These are phyloP conservation scores for Dasysyrphus albostriatus DNA, from an alignment of 2,888 invertebrate species.

Conservation along the genomic window DNA sequence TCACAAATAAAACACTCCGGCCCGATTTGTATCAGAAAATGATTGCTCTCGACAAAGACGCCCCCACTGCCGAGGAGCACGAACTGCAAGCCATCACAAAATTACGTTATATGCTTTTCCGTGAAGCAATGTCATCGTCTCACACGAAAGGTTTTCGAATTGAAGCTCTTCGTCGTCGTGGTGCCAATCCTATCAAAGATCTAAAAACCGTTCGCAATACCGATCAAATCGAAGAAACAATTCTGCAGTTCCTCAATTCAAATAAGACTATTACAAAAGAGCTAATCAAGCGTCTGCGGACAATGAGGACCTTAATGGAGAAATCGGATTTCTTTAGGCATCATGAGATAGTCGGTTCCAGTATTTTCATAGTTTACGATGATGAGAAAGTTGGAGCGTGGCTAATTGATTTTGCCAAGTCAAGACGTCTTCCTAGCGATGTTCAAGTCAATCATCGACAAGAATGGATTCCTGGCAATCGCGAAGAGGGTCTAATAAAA, in stretches of 20 bases:
- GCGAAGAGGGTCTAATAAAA: slow-evolving; percentile 96
- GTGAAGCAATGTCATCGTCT: slow-evolving; percentile 96
- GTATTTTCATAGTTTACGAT: slow-evolving; percentile 97
- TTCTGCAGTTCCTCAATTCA: slow-evolving; percentile 90
- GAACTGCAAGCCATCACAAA: slow-evolving; percentile 94
- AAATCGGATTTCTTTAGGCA: slow-evolving; percentile 92
- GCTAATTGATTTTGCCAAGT: slow-evolving; percentile 99
- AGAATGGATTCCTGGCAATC: slow-evolving; percentile 96
- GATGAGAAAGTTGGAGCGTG: slow-evolving; percentile 94
- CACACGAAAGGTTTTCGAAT: slow-evolving; percentile 97
- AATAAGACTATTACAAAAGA: slow-evolving; percentile 87
- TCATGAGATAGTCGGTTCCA: slow-evolving; percentile 97
- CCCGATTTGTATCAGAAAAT: slow-evolving; percentile 97
- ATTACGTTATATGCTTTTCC: slow-evolving; percentile 97
- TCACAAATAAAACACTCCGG: slow-evolving; percentile 92
- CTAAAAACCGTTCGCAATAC: slow-evolving; percentile 93
- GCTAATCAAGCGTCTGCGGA: slow-evolving; percentile 89
- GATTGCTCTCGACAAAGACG: slow-evolving; percentile 94
- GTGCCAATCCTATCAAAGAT: slow-evolving; percentile 93
- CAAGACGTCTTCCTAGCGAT: slow-evolving; percentile 89
- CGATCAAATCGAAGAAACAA: slow-evolving; percentile 89
- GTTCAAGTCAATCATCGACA: slow-evolving; percentile 90
- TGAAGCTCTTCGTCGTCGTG: slow-evolving; percentile 96
- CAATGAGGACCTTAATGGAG: slow-evolving; percentile 92
- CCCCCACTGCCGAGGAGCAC: slow-evolving; percentile 94